Evolutionary conservation across 2,113 vertebrate species (phyloP), one percentile per base, ranked within the genome.

Genomic region (Cairina moschata): DNA sequence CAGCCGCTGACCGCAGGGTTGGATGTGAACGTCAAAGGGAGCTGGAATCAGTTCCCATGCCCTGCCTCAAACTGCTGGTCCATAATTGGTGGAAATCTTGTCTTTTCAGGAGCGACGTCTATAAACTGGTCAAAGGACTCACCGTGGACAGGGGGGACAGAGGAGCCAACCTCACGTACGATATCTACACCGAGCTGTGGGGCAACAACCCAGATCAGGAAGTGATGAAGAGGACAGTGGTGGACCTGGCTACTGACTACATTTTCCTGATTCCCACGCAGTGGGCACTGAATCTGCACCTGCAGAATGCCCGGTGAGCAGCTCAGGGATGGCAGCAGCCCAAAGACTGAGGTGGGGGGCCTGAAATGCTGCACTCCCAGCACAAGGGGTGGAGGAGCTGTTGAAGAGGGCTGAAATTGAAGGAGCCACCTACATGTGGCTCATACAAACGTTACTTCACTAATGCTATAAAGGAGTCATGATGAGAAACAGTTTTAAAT

Each of bases 181-280:
- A 32, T 13, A 1, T 98, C 28, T 99, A 99, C 96, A 98, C 98
- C 0, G 56, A 95, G 46, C 2, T 7, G 28, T 99, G 99, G 99
- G 97, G 95, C 1, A 9, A 78, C 4, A 97, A 92, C 1, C 96
- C 98, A 0, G 86, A n/a, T 15, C 95, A 97, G 86, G 98, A 98
- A 78, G 91, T 90, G 10, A 94, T 98, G 83, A 99, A 99, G 96
- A 99, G 91, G 96, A 99, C 99, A 0, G 91, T 99, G 40, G 98
- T 99, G 82, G 97, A 97, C 0, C 66, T 99, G 12, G 90, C 97
- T 89, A 99, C 99, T 0, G 99, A 99, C 91, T 97, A 98, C 91
- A 98, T 99, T 83, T 99, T 99, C 97, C 97, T 99, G 93, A 71
- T 99, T 31, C 98, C 99, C 50, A 98, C 98, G 0, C 97, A 99